phyloP scores from a whole-genome alignment of 37 sponge, comb jelly and placozoan species.

The Chondrilla cf. caribensis region DNA sequence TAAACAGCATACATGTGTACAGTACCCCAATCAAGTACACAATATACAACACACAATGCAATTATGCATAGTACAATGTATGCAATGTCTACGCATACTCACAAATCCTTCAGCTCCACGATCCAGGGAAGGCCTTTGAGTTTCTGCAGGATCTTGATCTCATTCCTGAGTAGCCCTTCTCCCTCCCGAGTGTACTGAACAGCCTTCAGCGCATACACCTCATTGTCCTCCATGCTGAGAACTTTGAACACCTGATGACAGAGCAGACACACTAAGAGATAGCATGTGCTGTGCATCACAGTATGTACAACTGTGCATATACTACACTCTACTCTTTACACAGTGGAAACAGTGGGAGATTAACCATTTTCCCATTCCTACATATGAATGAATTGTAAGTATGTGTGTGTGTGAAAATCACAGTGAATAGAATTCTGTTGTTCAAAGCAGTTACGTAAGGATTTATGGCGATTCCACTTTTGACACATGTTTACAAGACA shows the following conservation, averaged over 20 bases:
- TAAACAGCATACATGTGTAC: no score
- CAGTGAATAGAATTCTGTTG: no score
- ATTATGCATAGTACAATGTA: no score
- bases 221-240: slow-evolving; percentile 29
- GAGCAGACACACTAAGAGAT: neutral
- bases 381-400: no score
- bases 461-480: no score
- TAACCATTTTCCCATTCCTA: no score
- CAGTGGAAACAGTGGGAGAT: neutral
- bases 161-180: slow-evolving; percentile 44
- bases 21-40: no score
- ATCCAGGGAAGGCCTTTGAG: slow-evolving; percentile 48
- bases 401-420: no score
- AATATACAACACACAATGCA: no score
- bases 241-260: slow-evolving; percentile 63
- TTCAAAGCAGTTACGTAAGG: no score
- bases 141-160: slow-evolving; percentile 56
- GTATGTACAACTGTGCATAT: neutral
- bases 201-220: slow-evolving; percentile 65
- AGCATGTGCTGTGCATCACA: neutral
- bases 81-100: no score
- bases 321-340: neutral
- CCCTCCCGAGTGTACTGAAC: slow-evolving; percentile 5
- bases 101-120: slow-evolving; percentile 62
- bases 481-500: no score